These are phyloP conservation scores for Campaea margaritaria DNA, from an alignment of 2,888 invertebrate species.

Conservation along the genomic window DNA sequence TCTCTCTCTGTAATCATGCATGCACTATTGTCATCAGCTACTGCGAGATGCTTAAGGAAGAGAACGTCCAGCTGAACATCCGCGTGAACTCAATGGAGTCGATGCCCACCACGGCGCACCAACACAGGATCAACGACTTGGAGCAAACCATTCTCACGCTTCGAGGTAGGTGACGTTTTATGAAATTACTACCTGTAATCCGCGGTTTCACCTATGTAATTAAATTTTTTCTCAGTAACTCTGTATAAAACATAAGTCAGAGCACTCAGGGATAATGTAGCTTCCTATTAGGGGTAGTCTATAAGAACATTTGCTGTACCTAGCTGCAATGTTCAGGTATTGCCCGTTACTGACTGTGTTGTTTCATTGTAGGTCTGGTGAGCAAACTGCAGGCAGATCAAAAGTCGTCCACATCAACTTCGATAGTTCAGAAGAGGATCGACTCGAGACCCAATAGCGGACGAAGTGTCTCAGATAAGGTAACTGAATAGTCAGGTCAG, in stretches of 20 bases:
- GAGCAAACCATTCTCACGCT: slow-evolving; percentile 81
- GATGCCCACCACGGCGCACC: slow-evolving; percentile 56
- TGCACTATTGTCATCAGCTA: slow-evolving; percentile 66
- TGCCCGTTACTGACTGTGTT: background rate
- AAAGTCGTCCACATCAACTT: slow-evolving; percentile 60
- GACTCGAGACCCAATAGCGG: slow-evolving; percentile 73
- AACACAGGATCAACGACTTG: slow-evolving; percentile 75
- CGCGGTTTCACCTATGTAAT: too few relatives aligned
- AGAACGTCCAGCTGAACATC: slow-evolving; percentile 81
- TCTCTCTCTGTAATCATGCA: background rate
- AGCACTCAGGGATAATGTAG: too few relatives aligned
- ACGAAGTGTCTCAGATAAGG: slow-evolving; percentile 69
- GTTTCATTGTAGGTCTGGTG: slow-evolving; percentile 64
- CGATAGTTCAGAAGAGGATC: slow-evolving; percentile 50
- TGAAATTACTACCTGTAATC: too few relatives aligned
- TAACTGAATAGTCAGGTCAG: slow-evolving; percentile 38
- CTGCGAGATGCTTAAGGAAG: slow-evolving; percentile 86
- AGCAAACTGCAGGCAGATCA: slow-evolving; percentile 75
- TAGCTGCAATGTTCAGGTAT: too few relatives aligned
- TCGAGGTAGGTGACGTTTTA: slow-evolving; percentile 60
- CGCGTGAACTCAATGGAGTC: slow-evolving; percentile 64
- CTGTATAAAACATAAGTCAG: too few relatives aligned
- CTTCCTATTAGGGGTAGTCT: too few relatives aligned
- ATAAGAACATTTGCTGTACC: too few relatives aligned
- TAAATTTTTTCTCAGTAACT: too few relatives aligned